Conservation (phyloP, 2,888 invertebrate genomes). For the Morpho deidamia region DNA sequence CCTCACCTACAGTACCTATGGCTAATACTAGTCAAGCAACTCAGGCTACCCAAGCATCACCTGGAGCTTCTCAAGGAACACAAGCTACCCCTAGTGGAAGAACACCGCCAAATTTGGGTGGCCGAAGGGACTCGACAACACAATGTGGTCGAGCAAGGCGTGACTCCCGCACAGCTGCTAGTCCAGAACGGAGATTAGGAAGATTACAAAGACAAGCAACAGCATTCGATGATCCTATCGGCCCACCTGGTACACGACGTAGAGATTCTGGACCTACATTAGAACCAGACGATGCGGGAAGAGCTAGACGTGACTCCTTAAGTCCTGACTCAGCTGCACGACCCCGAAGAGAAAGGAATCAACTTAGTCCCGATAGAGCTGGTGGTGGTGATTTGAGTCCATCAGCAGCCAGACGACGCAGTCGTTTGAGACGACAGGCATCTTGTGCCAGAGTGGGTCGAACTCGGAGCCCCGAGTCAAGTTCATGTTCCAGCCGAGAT, state of each 20-base stretch:
- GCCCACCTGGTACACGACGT: constrained; percentile 83
- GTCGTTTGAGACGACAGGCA: constrained; percentile 86
- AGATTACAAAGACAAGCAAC: constrained; percentile 92
- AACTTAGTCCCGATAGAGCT: constrained; percentile 88
- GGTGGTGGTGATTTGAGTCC: constrained; percentile 90
- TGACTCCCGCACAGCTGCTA: constrained; percentile 82
- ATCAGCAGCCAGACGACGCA: constrained; percentile 82
- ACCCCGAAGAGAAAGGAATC: constrained; percentile 86
- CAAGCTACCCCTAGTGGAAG: constrained; percentile 56
- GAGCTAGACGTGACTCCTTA: constrained; percentile 90
- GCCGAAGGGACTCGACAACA: constrained; percentile 89
- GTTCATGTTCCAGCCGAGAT: constrained; percentile 89
- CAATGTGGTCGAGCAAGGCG: constrained; percentile 85
- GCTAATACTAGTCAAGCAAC: constrained; percentile 42
- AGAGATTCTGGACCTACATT: constrained; percentile 91
- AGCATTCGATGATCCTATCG: constrained; percentile 90
- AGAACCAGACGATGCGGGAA: constrained; percentile 89
- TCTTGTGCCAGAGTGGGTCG: constrained; percentile 82
- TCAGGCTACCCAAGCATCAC: constrained; percentile 44
- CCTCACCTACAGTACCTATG: constrained; percentile 81
- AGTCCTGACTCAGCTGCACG: constrained; percentile 93
- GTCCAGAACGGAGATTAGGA: constrained; percentile 83
- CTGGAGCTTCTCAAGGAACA: constrained; percentile 26
- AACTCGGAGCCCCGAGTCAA: constrained; percentile 83
- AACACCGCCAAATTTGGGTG: constrained; percentile 70